Evolutionary conservation across 30 jellyfish, hydroid and myxozoan species (phyloP), one percentile per base, ranked within the genome.

Genomic region (Aurelia sp.): DNA sequence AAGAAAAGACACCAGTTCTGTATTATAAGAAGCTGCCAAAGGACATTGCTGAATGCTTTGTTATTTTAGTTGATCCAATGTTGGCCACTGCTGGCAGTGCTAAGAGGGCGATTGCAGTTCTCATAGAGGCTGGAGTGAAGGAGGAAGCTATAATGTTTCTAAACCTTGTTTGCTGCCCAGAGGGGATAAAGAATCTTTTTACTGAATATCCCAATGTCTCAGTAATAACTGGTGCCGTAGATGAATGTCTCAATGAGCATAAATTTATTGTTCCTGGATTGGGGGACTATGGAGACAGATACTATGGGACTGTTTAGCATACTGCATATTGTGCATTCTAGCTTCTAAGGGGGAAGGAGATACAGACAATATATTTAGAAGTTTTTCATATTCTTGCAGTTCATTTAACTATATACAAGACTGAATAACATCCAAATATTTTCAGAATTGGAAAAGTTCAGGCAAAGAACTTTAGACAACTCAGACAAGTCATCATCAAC

Each of bases 51-150:
- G 97, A 86, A 13, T 81, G 98, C 40, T 92, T 86, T 66, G 97
- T 86, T 35, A 85, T 92, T 20, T 84, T 92, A n/a, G 98, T 88
- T 58, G 98, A 92, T 53, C 98, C 98, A 8, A 92, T 92, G 98
- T 78, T 92, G 82, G 98, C 98, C 33, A 92, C 98, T 63, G 98
- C 95, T 52, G 98, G 98, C 30, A 82, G 96, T 77, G 96, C 96
- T 33, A 92, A 92, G 53, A 77, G 90, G 18, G 98, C 98, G 6
- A 78, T 92, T 31, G 80, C 93, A 13, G 98, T 92, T 33, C 84
- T 92, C 33, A 59, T 86, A n/a, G 98, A 92, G 47, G 96, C 98
- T 81, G 98, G 97, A 19, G 98, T 92, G n/a, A 68, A 75, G 35
- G 96, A 85, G 61, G 85, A 64, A 9, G 76, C 74, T 67, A 92